Evolutionary conservation across 2,113 vertebrate species (phyloP), one percentile per base, ranked within the genome.

Genomic region (Pao palembangensis): DNA sequence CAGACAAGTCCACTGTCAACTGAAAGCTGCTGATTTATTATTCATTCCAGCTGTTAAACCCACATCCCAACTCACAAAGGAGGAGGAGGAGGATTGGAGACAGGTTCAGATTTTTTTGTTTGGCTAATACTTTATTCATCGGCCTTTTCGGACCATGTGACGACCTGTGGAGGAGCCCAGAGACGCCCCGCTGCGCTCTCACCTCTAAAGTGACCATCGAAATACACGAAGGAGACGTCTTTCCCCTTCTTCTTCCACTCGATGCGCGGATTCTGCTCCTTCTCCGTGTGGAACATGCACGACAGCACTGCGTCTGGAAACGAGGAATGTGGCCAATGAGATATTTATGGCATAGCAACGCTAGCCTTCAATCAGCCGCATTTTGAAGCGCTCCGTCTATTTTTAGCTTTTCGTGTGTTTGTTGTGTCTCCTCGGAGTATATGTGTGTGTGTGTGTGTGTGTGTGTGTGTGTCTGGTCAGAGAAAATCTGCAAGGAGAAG

Each of bases 161-260:
- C 34, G 34, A 38, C 34, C 34, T 12, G 34, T 12, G 34, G 34
- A 38, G 11, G 34, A 10, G 34, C 34, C 34, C 34, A 12, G 34
- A 12, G 44, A 46, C 64, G 57, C 25, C 47, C 12, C 20, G 28
- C 16, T 16, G 56, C 18, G n/a, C 42, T 51, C 66, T 76, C 76
- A 98, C 96, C 94, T 93, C 65, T 86, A 80, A 99, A 93, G 31
- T 87, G 65, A 55, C 84, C 87, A 0, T 89, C 71, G 38, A 87
- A 98, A 85, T 93, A 98, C 55, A 99, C 93, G 54, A 98, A 94
- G 50, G 93, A 95, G 28, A 96, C 88, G 10, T 88, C 89, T 5
- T 67, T 82, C 12, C 85, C 61, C 5, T 80, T 91, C 83, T 95
- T 98, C 90, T 98, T 99, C 97, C 97, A 98, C 76, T 98, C 96